These are phyloP conservation scores for Phodopus roborovskii DNA, from an alignment of 2,113 vertebrate genomes.

Conservation along the genomic window DNA sequence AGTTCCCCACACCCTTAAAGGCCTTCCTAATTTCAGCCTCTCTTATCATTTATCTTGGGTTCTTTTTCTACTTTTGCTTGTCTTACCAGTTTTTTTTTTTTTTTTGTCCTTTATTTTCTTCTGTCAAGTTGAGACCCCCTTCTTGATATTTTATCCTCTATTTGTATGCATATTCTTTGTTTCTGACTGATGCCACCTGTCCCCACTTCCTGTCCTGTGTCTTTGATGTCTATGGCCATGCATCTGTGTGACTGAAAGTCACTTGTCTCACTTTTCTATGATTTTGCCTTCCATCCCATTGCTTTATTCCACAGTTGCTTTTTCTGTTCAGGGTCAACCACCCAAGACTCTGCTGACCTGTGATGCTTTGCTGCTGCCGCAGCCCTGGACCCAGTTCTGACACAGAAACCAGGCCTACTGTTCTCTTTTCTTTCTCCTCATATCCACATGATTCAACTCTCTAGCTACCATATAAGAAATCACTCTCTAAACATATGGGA, in stretches of 20 bases:
- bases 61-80: constrained; percentile 39
- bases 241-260: constrained; percentile 14
- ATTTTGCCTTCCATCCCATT: neutral
- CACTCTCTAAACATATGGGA: constrained; percentile 68
- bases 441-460: constrained; percentile 56
- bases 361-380: constrained; percentile 35
- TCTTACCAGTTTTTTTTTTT: neutral
- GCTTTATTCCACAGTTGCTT: constrained; percentile 13
- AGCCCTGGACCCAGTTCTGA: neutral
- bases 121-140: neutral
- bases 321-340: constrained; percentile 26
- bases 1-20: constrained; percentile 54
- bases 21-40: constrained; percentile 63
- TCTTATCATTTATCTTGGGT: constrained; percentile 30
- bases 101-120: neutral
- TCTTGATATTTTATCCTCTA: neutral
- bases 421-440: neutral
- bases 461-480: constrained; percentile 51
- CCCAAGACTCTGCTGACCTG: neutral
- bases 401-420: constrained; percentile 7
- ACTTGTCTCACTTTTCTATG: neutral
- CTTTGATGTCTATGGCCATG: constrained; percentile 53
- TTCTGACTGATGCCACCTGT: neutral
- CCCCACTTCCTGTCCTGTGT: neutral
- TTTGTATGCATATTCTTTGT: neutral